Evolutionary conservation across 2,888 invertebrate genomes (phyloP).

Genomic region (Erannis defoliaria): DNA sequence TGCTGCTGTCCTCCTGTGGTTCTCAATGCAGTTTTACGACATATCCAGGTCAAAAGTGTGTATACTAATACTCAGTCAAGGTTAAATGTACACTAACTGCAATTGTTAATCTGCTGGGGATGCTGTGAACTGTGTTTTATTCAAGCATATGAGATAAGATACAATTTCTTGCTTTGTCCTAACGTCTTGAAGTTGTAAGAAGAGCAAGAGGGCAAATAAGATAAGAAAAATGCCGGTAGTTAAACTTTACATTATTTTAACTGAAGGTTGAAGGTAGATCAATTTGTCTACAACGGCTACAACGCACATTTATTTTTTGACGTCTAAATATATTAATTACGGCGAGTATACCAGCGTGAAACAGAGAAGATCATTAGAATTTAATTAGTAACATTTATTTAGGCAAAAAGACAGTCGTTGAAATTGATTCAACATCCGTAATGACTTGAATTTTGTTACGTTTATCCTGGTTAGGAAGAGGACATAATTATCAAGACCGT

Average conservation of each 20-base stretch:
- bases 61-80: slow-evolving; percentile 13
- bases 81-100: neutral
- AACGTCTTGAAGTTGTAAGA: slow-evolving; percentile 9
- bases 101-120: neutral
- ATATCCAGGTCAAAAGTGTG: too few species aligned
- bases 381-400: neutral
- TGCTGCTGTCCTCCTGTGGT: too few species aligned
- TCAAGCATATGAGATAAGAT: slow-evolving; percentile 4
- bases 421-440: slow-evolving; percentile 21
- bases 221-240: slow-evolving; percentile 51
- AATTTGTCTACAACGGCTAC: neutral
- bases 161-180: slow-evolving; percentile 10
- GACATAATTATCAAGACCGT: neutral
- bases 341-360: neutral
- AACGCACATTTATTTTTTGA: neutral
- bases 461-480: neutral
- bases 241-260: slow-evolving; percentile 14
- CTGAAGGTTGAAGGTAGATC: slow-evolving; percentile 31
- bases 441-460: slow-evolving; percentile 12
- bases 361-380: neutral
- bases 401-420: slow-evolving; percentile 9
- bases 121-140: slow-evolving; percentile 9
- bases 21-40: too few species aligned
- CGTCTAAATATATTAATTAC: neutral
- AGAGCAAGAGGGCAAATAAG: slow-evolving; percentile 45